Conservation (phyloP, 2,797 vertebrate genomes). For the Microcaecilia unicolor region DNA sequence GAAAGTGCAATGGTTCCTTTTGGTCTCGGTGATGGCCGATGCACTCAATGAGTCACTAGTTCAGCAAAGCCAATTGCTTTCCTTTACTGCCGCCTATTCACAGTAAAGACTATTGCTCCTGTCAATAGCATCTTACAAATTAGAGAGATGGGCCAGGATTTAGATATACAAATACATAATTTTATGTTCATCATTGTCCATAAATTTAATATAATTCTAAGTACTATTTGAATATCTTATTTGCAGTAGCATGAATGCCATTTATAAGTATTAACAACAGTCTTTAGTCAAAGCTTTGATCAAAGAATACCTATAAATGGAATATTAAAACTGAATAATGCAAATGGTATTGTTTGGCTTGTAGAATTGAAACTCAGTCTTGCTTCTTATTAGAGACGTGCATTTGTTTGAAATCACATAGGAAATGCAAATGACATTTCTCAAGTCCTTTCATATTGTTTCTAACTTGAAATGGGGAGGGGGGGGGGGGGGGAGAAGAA, state of each 20-base stretch:
- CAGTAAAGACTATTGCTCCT: not conserved
- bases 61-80: constrained; percentile 6
- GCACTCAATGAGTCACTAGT: not conserved
- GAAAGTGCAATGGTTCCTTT: not conserved
- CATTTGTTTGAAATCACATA: too few species aligned
- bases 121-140: too few species aligned
- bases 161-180: not conserved
- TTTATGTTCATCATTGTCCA: not conserved
- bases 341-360: not conserved
- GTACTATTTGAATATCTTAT: not conserved
- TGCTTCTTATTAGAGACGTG: too few species aligned
- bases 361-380: constrained; percentile 2
- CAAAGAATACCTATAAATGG: constrained; percentile 2
- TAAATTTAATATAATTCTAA: not conserved
- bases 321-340: constrained; percentile 11
- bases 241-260: not conserved
- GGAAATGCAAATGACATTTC: too few species aligned
- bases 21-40: not conserved
- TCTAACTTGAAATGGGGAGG: too few species aligned
- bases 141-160: not conserved
- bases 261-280: constrained; percentile 13
- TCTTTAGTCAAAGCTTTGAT: constrained; percentile 8
- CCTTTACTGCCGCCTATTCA: not conserved
- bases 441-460: too few species aligned
- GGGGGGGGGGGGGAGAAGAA: too few species aligned